Evolutionary conservation across 1,140 invertebrate genomes (phyloP).

Genomic region (Brachionus koreanus): DNA sequence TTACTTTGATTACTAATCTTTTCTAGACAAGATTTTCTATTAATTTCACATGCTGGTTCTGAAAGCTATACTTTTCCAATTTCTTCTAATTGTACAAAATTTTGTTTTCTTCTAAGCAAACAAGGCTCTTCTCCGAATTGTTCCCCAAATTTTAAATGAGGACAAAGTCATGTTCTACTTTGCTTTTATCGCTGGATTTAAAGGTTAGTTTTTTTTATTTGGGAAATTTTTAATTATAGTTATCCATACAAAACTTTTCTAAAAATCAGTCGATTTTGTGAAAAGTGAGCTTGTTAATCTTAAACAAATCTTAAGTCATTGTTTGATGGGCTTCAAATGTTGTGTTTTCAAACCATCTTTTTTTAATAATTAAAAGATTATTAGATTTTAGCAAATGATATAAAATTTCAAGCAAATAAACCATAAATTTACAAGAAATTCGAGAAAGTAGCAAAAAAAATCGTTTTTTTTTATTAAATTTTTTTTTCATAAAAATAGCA

Average conservation of each 20-base stretch:
- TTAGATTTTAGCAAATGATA: slow-evolving; percentile 1
- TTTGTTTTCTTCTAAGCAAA: background rate
- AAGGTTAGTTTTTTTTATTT: background rate
- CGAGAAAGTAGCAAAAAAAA: background rate
- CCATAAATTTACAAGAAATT: background rate
- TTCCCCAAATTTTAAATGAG: background rate
- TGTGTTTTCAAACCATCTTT: slow-evolving; percentile 1
- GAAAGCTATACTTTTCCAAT: background rate
- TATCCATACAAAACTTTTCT: background rate
- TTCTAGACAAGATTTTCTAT: background rate
- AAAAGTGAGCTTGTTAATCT: background rate
- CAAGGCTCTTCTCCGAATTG: background rate
- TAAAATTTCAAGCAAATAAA: slow-evolving; percentile 10
- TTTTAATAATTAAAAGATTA: background rate
- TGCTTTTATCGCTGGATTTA: background rate
- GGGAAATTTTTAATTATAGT: background rate
- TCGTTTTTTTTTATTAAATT: background rate
- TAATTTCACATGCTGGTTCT: background rate
- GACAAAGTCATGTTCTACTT: background rate
- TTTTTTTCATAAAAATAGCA: background rate
- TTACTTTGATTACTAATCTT: background rate
- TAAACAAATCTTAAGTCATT: background rate
- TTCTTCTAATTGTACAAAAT: background rate
- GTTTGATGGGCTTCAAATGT: background rate
- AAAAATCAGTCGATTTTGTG: background rate